Conservation (phyloP, 2,888 invertebrate species). For the Meteorus colon region DNA sequence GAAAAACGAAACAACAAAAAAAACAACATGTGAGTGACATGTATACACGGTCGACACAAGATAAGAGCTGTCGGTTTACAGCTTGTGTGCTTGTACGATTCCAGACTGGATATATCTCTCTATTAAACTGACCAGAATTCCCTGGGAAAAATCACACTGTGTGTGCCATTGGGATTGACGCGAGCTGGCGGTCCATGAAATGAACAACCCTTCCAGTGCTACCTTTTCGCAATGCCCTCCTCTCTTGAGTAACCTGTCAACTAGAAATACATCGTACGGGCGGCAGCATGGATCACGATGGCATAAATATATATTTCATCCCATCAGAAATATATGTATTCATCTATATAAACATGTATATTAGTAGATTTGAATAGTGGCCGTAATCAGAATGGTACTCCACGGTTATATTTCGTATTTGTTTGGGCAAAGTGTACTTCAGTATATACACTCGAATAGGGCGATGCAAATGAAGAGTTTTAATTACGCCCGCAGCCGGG, state of each 20-base stretch:
- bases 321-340: constrained; percentile 6
- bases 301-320: constrained; percentile 2
- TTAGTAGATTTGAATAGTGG: not conserved
- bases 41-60: constrained; percentile 10
- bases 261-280: constrained; percentile 12
- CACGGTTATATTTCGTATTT: constrained; percentile 33
- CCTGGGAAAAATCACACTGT: constrained; percentile 65
- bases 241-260: constrained; percentile 46
- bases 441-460: constrained; percentile 30
- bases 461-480: constrained; percentile 44
- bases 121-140: constrained; percentile 69
- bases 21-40: not conserved
- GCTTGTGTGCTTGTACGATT: constrained; percentile 45
- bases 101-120: constrained; percentile 56
- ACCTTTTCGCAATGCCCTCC: constrained; percentile 43
- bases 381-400: constrained; percentile 28
- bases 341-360: not conserved
- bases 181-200: constrained; percentile 72
- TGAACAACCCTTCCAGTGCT: constrained; percentile 64
- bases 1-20: constrained; percentile 31
- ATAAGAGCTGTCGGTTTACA: constrained; percentile 23
- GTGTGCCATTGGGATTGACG: constrained; percentile 66
- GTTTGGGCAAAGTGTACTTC: constrained; percentile 38
- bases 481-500: constrained; percentile 34
- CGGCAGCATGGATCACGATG: not conserved